Percentiles rank a stretch among this genome's conserved stretches.
Evolutionary conservation across 2,888 invertebrate genomes (phyloP).

Genomic region (Anorthoa munda): DNA sequence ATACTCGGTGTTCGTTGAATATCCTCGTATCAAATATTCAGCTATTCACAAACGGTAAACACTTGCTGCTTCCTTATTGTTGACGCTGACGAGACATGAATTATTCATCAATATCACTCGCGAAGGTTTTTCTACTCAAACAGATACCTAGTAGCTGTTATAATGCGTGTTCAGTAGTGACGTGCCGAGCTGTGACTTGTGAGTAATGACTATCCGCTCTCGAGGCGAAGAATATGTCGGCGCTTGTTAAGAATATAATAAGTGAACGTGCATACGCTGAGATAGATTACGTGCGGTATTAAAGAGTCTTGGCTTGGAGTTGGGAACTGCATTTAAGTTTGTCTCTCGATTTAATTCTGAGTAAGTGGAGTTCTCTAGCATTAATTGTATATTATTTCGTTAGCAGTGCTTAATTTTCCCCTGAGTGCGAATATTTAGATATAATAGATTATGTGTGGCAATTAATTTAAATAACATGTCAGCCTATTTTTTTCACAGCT

Average conservation of each 20-base stretch:
- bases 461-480: not conserved
- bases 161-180: constrained; percentile 64
- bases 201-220: constrained; percentile 52
- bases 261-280: constrained; percentile 43
- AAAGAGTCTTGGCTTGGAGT: constrained; percentile 31
- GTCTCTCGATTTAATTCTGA: constrained; percentile 24
- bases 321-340: constrained; percentile 50
- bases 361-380: constrained; percentile 1
- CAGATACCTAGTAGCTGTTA: constrained; percentile 63
- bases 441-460: not conserved
- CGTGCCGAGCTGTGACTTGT: constrained; percentile 49
- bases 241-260: constrained; percentile 62
- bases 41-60: constrained; percentile 64
- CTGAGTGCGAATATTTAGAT: not conserved
- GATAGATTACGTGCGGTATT: constrained; percentile 42
- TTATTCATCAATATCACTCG: constrained; percentile 66
- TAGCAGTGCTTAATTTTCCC: not conserved
- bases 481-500: not conserved
- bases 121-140: constrained; percentile 66
- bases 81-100: constrained; percentile 64
- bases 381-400: not conserved
- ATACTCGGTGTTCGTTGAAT: constrained; percentile 39
- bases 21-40: constrained; percentile 59
- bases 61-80: constrained; percentile 69
- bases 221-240: constrained; percentile 52